Evolutionary conservation across 2,888 invertebrate species (phyloP), one percentile per base, ranked within the genome.

Genomic region (Acleris sparsana): DNA sequence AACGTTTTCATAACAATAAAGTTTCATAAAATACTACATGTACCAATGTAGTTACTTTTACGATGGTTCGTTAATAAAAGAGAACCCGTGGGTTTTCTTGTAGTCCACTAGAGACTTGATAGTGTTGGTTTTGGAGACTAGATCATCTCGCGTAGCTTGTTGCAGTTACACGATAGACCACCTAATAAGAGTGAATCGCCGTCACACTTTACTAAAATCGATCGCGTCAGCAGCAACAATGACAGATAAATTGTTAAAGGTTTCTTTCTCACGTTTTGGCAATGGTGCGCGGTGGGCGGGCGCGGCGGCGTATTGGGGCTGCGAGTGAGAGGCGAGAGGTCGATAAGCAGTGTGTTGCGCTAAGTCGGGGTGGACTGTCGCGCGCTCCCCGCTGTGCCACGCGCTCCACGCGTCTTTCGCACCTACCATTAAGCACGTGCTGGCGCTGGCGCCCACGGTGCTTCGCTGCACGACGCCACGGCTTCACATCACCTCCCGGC

Each of bases 171-270:
- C 43, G 18, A 51, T 60, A 29, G 56, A 29, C 29, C 48, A 62
- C 39, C 5, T 66, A 33, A 61, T 56, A 51, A 43, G 48, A 49
- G 44, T 61, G 46, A 33, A 52, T 61, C 52, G 33, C 33, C 44
- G 46, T 58, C 29, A 44, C 33, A 57, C 56, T 65, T 61, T 61
- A 18, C 61, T 39, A 13, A 13, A 11, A 66, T 66, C 56, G 61
- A 66, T 66, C 65, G 65, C 58, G 68, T 53, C 64, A 57, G 53
- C 33, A 63, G 75, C 80, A 81, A 84, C 85, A 87, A 86, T 86
- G 82, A 84, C 78, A 81, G 85, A 87, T 87, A 84, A 88, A 89
- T 86, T 86, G 86, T 86, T 87, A 85, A 87, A 85, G 80, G 80
- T 78, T 84, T 77, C 39, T 78, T 84, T 77, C 39, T 13, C 77